Evolutionary conservation across 1,140 invertebrate species (phyloP).

Genomic region (Centruroides vittatus): DNA sequence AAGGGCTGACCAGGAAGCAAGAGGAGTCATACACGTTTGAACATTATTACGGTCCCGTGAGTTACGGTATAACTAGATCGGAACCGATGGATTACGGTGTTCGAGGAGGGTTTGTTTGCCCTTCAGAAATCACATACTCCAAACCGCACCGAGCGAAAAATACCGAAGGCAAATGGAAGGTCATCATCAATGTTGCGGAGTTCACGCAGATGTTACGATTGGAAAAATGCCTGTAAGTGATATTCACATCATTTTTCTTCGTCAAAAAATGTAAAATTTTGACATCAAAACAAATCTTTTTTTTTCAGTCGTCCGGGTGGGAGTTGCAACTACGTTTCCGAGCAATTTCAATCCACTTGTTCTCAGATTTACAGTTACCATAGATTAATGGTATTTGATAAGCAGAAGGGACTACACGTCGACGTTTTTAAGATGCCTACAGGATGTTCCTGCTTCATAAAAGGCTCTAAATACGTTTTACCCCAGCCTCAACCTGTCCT

Average conservation of each 20-base stretch:
- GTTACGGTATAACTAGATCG: neutral
- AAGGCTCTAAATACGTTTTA: constrained; percentile 37
- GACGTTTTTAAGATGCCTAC: constrained; percentile 70
- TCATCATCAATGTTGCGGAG: constrained; percentile 65
- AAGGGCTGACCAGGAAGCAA: constrained; percentile 39
- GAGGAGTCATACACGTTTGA: constrained; percentile 41
- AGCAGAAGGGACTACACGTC: constrained; percentile 61
- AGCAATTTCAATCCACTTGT: constrained; percentile 64
- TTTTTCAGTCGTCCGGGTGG: constrained; percentile 51
- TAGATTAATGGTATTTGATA: constrained; percentile 67
- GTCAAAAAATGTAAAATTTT: neutral
- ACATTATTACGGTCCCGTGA: constrained; percentile 32
- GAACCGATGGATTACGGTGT: constrained; percentile 27
- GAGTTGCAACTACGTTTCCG: constrained; percentile 59
- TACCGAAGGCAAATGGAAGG: constrained; percentile 62
- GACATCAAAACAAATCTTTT: neutral
- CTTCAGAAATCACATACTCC: constrained; percentile 67
- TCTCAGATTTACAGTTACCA: constrained; percentile 75
- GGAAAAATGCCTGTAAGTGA: constrained; percentile 60
- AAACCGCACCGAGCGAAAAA: constrained; percentile 63
- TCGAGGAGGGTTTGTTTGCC: constrained; percentile 59
- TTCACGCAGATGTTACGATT: constrained; percentile 68
- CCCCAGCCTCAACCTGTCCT: neutral
- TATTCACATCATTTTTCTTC: constrained; percentile 10
- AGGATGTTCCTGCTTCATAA: constrained; percentile 68